phyloP scores from a whole-genome alignment of 2,888 invertebrate species.

The Aleiodes leptofemur region DNA sequence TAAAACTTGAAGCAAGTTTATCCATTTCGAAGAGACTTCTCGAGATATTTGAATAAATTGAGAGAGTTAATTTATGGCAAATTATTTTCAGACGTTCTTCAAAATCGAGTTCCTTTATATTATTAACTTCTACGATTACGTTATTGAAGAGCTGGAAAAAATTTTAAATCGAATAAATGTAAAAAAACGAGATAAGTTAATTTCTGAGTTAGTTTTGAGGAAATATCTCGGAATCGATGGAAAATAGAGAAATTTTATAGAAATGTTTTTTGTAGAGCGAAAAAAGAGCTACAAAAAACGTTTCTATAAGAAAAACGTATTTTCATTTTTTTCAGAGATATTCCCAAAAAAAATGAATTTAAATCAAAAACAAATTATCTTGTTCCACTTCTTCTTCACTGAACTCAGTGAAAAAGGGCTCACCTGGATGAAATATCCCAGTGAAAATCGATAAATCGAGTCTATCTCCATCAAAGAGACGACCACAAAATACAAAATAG shows the following conservation, averaged over 20 bases:
- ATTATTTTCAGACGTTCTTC: conserved; percentile 85
- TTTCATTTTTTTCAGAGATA: no score
- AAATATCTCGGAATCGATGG: not conserved
- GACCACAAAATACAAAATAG: conserved; percentile 91
- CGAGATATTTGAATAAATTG: conserved; percentile 91
- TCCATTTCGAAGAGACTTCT: conserved; percentile 92
- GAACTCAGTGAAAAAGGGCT: conserved; percentile 88
- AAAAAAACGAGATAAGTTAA: not conserved
- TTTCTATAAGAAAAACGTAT: conserved; percentile 49
- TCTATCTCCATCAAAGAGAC: conserved; percentile 92
- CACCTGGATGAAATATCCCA: conserved; percentile 89
- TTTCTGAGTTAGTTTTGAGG: no score
- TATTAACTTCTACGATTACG: conserved; percentile 82
- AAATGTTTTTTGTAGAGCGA: not conserved
- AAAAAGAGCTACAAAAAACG: conserved; percentile 43
- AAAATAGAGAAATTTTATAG: not conserved
- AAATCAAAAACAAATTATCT: no score
- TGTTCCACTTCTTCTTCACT: no score
- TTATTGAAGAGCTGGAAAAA: conserved; percentile 82
- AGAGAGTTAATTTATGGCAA: conserved; percentile 91
- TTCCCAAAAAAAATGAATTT: no score
- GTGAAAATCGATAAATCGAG: conserved; percentile 95
- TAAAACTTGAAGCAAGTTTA: conserved; percentile 90
- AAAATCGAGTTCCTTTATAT: conserved; percentile 79
- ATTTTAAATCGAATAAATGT: not conserved